phyloP scores from a whole-genome alignment of 2,113 vertebrate genomes.

The Notothenia rossii region DNA sequence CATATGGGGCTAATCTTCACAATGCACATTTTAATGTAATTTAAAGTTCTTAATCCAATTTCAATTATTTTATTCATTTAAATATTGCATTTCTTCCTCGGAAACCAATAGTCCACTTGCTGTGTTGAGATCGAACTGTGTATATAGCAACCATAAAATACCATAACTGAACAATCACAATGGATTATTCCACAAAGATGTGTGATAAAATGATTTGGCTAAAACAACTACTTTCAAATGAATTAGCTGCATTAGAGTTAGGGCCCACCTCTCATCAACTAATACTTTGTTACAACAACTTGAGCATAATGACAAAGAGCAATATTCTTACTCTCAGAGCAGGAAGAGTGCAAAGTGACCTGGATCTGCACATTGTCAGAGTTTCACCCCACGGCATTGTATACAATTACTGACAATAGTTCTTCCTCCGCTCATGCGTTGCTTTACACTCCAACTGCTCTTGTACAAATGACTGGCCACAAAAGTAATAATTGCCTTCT shows the following conservation, averaged over 20 bases:
- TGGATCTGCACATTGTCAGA: neutral
- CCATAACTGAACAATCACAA: too few species aligned
- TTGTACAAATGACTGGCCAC: neutral
- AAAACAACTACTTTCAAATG: too few species aligned
- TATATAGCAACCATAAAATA: too few species aligned
- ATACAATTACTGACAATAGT: slow-evolving; percentile 4
- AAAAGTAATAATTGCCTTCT: slow-evolving; percentile 13
- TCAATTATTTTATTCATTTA: too few species aligned
- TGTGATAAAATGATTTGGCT: too few species aligned
- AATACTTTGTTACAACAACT: neutral
- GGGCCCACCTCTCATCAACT: neutral
- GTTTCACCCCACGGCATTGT: neutral
- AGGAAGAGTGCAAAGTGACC: slow-evolving; percentile 10
- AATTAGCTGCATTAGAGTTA: neutral
- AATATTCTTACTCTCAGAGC: neutral
- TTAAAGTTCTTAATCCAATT: neutral
- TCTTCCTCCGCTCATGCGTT: neutral
- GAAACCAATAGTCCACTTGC: too few species aligned
- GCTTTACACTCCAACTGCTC: neutral
- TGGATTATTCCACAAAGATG: too few species aligned
- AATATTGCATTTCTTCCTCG: too few species aligned
- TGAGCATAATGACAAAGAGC: neutral
- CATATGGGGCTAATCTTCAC: too few species aligned
- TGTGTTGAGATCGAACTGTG: too few species aligned
- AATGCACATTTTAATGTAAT: neutral